phyloP scores from a whole-genome alignment of 30 jellyfish, hydroid and myxozoan genomes.

The Clytia hemisphaerica region DNA sequence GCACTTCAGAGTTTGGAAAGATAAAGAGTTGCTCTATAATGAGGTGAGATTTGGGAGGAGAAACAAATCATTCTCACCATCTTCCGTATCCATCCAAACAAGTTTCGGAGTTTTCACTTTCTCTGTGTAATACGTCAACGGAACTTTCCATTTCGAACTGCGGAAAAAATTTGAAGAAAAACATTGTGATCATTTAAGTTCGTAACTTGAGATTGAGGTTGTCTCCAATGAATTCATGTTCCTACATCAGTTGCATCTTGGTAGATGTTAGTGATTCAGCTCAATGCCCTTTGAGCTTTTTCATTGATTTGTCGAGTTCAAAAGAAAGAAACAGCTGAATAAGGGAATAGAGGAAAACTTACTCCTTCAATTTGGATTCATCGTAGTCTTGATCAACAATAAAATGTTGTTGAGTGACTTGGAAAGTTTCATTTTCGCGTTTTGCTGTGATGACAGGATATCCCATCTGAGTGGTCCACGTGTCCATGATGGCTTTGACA shows the following conservation, averaged over 20 bases:
- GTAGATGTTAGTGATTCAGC: no score
- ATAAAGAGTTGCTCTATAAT: no score
- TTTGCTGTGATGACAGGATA: conserved; percentile 58
- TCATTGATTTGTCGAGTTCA: not conserved
- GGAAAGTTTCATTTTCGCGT: conserved; percentile 15
- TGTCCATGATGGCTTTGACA: conserved; percentile 70
- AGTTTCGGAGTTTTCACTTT: conserved; percentile 5
- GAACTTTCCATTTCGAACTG: conserved; percentile 82
- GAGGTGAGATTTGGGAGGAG: no score
- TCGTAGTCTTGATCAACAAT: conserved; percentile 16
- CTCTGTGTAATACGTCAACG: conserved; percentile 47
- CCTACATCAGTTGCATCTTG: no score
- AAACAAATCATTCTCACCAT: conserved; percentile 12
- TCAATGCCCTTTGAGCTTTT: no score
- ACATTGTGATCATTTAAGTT: no score
- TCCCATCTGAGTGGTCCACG: conserved; percentile 86
- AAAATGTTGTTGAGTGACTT: conserved; percentile 61
- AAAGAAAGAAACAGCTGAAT: not conserved
- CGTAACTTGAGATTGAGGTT: no score
- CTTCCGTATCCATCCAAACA: conserved; percentile 10
- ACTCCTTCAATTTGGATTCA: conserved; percentile 7
- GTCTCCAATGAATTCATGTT: no score
- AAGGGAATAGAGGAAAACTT: conserved; percentile 36
- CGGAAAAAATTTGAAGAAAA: not conserved
- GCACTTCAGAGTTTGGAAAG: no score